phyloP scores from a whole-genome alignment of 92 coral and sea anemone species.

The Anthopleura xanthogrammica region DNA sequence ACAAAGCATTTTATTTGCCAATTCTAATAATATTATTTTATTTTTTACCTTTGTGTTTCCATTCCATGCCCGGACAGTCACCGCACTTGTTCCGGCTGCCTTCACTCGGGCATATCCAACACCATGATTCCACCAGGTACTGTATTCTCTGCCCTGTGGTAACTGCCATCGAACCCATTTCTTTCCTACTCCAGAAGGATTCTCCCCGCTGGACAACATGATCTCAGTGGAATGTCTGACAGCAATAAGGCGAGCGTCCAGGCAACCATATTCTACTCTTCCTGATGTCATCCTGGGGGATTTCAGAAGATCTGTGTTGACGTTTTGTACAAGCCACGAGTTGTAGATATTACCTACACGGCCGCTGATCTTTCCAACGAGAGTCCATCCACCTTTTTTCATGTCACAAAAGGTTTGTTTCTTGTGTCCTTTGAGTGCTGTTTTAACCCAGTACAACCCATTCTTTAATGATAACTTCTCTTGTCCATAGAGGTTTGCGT shows the following conservation, averaged over 20 bases:
- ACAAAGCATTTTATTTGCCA: no score
- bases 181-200: constrained; percentile 56
- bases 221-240: constrained; percentile 62
- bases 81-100: constrained; percentile 32
- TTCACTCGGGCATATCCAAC: constrained; percentile 52
- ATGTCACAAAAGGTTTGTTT: constrained; percentile 77
- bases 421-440: constrained; percentile 34
- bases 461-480: constrained; percentile 41
- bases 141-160: constrained; percentile 58
- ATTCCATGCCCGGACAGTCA: constrained; percentile 69
- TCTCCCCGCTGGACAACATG: constrained; percentile 81
- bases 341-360: constrained; percentile 56
- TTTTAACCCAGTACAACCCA: constrained; percentile 82
- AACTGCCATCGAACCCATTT: constrained; percentile 83
- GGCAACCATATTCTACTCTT: constrained; percentile 35
- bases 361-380: constrained; percentile 85
- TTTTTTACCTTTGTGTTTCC: constrained; percentile 55
- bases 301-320: constrained; percentile 36
- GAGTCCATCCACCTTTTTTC: constrained; percentile 88
- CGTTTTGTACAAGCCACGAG: constrained; percentile 66
- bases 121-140: constrained; percentile 66
- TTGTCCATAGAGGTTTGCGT: constrained; percentile 41
- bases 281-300: constrained; percentile 35
- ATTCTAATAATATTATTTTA: no score
- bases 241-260: constrained; percentile 76